Conservation (phyloP, 92 coral and sea anemone genomes). For the Pocillopora grandis region DNA sequence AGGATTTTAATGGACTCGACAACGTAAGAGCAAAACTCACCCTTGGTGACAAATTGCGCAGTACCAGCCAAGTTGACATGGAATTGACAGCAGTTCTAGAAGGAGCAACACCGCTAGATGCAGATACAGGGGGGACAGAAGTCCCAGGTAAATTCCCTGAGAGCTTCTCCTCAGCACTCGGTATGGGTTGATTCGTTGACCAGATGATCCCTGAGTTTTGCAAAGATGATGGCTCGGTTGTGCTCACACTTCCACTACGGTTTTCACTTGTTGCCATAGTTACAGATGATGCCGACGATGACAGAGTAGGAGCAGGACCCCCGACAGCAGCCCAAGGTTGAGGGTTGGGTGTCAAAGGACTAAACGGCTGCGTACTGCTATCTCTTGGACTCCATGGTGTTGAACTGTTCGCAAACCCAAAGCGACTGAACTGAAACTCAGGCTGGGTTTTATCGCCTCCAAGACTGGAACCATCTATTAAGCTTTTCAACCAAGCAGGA, state of each 20-base stretch:
- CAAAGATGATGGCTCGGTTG: constrained; percentile 64
- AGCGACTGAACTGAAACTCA: constrained; percentile 71
- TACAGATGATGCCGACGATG: constrained; percentile 45
- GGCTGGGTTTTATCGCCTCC: constrained; percentile 43
- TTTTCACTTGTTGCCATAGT: constrained; percentile 52
- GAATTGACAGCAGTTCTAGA: constrained; percentile 57
- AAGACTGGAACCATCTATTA: constrained; percentile 57
- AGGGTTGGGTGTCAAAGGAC: constrained; percentile 65
- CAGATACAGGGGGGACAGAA: constrained; percentile 44
- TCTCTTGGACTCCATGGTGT: constrained; percentile 81
- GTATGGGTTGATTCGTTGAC: constrained; percentile 90
- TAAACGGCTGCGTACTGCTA: constrained; percentile 51
- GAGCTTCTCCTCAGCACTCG: constrained; percentile 82
- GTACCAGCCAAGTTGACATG: constrained; percentile 96
- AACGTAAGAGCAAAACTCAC: constrained; percentile 50
- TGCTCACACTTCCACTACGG: constrained; percentile 18
- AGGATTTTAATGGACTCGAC: not conserved
- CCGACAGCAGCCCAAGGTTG: constrained; percentile 94
- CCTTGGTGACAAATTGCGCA: constrained; percentile 89
- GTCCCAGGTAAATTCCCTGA: constrained; percentile 44
- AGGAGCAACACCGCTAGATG: constrained; percentile 31
- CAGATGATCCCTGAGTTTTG: constrained; percentile 83
- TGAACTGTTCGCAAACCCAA: constrained; percentile 66
- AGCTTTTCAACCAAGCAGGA: constrained; percentile 74
- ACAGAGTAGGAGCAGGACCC: constrained; percentile 69